Base-by-base conservation (phyloP, 2,797 vertebrate genomes). In the Manis javanica region DNA sequence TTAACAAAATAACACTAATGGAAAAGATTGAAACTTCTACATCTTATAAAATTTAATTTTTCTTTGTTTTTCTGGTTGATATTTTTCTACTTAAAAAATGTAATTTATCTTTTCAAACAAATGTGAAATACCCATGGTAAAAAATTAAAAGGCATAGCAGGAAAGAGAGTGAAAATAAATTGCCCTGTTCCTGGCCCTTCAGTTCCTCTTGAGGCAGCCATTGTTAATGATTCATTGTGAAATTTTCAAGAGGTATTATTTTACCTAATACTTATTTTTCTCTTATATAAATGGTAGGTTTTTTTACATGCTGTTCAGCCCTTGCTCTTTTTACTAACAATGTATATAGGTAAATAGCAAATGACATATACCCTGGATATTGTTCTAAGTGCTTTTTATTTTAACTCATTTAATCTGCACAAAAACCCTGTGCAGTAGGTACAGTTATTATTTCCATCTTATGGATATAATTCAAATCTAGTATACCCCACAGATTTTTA, bases 271-370 rank as follows among this genome's bases (percentile, higher is more conserved):
- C 18, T 86, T 90, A 42, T 75, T 93, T 71, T 77, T 69, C 34
- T 77, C 63, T 91, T 31, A 46, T 5, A 64, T 34, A 81, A 55
- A 34, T 61, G 53, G 39, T 87, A 61, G 39, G 83, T 64, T 57
- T 78, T 71, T 61, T 24, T 78, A 37, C 19, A 57, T 78, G 59
- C 55, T 85, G 10, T 89, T 89, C 34, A 39, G 15, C 6, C 63
- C 55, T 85, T 91, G 6, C 55, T 93, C 37, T 90, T 86, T 93
- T 85, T 90, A 79, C 72, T 90, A 95, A 93, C 37, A 78, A 77
- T 69, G 63, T n/a, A 9, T 90, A 10, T 85, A 66, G 85, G 37
- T 71, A 71, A 94, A 83, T 71, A 77, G 55, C 69, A 57, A 83
- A 77, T 69, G 42, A 7, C 61, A 59, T 81, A 16, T 81, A 68